These are phyloP conservation scores for Gallirallus australis DNA, from an alignment of 2,797 vertebrate genomes.

Conservation along the genomic window DNA sequence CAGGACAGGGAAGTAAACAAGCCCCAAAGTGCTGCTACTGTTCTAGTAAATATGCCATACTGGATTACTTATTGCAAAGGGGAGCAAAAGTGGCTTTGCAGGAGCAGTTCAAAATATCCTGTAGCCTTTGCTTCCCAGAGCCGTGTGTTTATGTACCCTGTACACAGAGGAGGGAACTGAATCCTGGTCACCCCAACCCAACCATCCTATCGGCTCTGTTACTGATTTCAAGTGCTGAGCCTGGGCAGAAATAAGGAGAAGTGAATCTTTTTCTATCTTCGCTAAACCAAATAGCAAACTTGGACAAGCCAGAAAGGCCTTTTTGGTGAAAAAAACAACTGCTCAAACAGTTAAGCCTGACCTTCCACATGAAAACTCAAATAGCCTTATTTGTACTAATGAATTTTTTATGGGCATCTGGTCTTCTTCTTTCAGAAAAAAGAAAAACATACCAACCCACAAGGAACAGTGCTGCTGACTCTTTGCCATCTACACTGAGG, in stretches of 20 bases:
- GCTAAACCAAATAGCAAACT: background rate
- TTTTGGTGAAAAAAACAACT: background rate
- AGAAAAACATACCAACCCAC: background rate
- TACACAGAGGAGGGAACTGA: background rate
- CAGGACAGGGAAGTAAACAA: background rate
- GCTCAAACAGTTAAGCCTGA: background rate
- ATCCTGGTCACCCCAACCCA: background rate
- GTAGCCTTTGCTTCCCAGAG: rapidly evolving
- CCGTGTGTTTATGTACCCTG: background rate
- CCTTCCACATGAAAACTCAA: background rate
- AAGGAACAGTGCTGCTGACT: background rate
- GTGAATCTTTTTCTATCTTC: background rate
- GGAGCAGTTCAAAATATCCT: background rate
- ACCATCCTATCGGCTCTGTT: background rate
- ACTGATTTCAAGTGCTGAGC: background rate
- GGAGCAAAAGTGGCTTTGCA: background rate
- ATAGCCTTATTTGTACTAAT: background rate
- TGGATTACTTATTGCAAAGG: background rate
- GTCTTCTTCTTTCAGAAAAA: background rate
- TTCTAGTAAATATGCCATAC: background rate
- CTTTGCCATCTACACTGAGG: rapidly evolving
- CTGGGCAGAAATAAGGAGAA: background rate
- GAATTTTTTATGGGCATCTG: background rate
- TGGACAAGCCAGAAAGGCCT: background rate
- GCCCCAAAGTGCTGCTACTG: background rate